Conservation (phyloP, 2,888 invertebrate species). For the Diogma glabrata region DNA sequence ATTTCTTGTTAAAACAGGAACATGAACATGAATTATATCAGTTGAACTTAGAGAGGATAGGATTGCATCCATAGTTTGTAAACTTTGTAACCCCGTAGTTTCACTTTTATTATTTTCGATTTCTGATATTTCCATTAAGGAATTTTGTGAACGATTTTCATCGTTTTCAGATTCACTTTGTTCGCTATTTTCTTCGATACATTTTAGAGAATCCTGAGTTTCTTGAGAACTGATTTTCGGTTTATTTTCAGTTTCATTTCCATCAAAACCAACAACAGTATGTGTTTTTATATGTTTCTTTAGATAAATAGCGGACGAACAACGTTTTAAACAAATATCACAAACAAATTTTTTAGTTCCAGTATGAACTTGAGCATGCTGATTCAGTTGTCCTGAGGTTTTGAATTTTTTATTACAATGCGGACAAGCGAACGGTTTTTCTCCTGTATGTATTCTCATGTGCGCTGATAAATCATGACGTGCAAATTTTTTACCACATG, state of each 20-base stretch:
- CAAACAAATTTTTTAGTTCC: conserved; percentile 16
- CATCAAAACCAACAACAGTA: not conserved
- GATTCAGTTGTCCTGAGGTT: conserved; percentile 34
- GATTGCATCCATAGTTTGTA: not conserved
- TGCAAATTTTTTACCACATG: conserved; percentile 28
- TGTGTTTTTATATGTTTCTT: conserved; percentile 7
- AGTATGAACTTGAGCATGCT: conserved; percentile 35
- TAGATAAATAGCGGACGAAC: conserved; percentile 5
- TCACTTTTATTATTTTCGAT: not conserved
- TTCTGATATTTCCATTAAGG: not conserved
- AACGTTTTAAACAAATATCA: not conserved
- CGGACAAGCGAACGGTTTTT: conserved; percentile 32
- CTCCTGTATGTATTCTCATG: conserved; percentile 37
- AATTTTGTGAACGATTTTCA: not conserved
- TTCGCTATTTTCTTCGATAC: not conserved
- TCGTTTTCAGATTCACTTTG: not conserved
- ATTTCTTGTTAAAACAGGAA: conserved; percentile 3
- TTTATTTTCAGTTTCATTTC: not conserved
- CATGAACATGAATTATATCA: not conserved
- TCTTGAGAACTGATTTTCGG: not conserved
- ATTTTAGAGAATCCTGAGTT: not conserved
- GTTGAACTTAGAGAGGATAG: not conserved
- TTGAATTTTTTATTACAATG: conserved; percentile 31
- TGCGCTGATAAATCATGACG: conserved; percentile 12
- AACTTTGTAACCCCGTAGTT: not conserved